Evolutionary conservation across 2,888 invertebrate genomes (phyloP), one percentile per base, ranked within the genome.

Genomic region (Platycheirus rosarum): DNA sequence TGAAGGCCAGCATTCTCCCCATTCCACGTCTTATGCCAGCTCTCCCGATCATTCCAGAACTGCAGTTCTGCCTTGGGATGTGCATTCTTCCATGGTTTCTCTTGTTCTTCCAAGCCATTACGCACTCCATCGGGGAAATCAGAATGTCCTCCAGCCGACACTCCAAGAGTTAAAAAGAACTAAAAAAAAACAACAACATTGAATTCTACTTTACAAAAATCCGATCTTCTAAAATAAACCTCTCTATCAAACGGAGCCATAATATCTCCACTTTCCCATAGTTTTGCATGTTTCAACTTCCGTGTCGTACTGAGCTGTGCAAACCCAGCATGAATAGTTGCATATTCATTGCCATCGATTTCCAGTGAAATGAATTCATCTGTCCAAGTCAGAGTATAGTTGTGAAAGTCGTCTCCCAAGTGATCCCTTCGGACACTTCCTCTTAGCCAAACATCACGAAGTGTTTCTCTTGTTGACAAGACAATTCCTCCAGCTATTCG

Each of bases 101-200:
- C 65, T 9, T 62, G 16, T 40, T 85, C 29, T 3, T 73, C 2
- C 0, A 6, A 6, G 6, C 85, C 85, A 32, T 85, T 85, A 14
- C 74, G 37, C 5, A 86, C 86, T 0, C 87, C 87, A 86, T 96
- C 95, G 0, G 93, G 92, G 87, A 96, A 96, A 87, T 94, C 94
- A 29, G 93, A 92, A 11, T 93, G 90, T 0, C 97, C 97, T 0
- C 96, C 97, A 48, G 95, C 95, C 32, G 95, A 94, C 5, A 97
- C 91, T 0, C 96, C 97, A 74, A 97, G 87, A 1, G 94, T 92
- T 8, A 97, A 89, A 89, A 94, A 95, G 92, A 96, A 96, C 95
- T 96, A 89, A 29, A 68, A 78, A 51, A 51, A n/a, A 51, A 51
- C 18, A n/a, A n/a, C n/a, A n/a, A n/a, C n/a, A n/a, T n/a, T n/a